Evolutionary conservation across 2,888 invertebrate species (phyloP).

Genomic region (Heteromurus nitidus): DNA sequence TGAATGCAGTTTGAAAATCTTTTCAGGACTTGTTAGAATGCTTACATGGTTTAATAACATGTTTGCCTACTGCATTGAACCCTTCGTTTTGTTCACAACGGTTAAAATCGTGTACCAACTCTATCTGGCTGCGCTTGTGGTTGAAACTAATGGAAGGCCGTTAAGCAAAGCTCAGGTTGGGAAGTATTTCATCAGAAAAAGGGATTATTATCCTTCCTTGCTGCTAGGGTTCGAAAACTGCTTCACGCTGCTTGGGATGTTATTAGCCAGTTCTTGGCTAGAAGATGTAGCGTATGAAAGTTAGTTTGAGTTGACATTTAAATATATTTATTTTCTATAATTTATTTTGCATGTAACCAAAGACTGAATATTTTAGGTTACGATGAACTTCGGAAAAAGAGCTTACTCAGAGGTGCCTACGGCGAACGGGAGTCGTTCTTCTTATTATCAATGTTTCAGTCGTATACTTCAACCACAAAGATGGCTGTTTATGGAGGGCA

Average conservation of each 20-base stretch:
- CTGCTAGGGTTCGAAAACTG: conserved; percentile 21
- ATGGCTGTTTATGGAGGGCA: conserved; percentile 30
- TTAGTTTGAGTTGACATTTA: too few species aligned
- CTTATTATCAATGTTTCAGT: conserved; percentile 46
- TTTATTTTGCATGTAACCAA: neutral
- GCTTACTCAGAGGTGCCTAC: neutral
- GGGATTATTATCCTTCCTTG: conserved; percentile 16
- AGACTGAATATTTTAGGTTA: conserved; percentile 15
- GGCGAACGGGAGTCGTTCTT: conserved; percentile 20
- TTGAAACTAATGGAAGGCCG: conserved; percentile 24
- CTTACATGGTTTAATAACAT: conserved; percentile 26
- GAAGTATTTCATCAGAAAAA: conserved; percentile 31
- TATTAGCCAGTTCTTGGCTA: conserved; percentile 28
- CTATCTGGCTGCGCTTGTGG: conserved; percentile 31
- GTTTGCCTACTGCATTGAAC: conserved; percentile 25
- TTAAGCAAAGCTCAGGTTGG: neutral
- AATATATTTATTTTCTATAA: neutral
- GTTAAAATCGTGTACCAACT: conserved; percentile 34
- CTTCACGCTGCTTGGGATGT: conserved; percentile 5
- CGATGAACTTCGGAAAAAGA: conserved; percentile 20
- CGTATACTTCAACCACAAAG: conserved; percentile 24
- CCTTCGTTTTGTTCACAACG: conserved; percentile 11
- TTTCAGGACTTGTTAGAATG: conserved; percentile 30
- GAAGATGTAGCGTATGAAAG: conserved; percentile 38
- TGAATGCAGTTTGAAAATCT: neutral